A percentile compares a stretch with the other conserved stretches of the same genome.
Evolutionary conservation across 2,888 invertebrate genomes (phyloP).

Genomic region (Callinectes sapidus): DNA sequence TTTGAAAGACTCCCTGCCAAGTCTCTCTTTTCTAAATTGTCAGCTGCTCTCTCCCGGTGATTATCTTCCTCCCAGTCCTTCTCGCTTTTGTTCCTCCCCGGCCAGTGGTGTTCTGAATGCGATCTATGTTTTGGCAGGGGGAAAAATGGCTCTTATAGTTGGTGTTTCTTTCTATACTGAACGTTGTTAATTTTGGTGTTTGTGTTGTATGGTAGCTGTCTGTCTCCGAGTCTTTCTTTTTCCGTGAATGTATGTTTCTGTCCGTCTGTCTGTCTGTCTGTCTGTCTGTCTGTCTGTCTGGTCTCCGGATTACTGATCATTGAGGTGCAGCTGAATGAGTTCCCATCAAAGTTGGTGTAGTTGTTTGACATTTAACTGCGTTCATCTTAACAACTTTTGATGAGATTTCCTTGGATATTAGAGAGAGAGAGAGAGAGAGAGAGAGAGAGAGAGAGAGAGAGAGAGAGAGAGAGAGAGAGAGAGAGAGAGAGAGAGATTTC

Average conservation of each 20-base stretch:
- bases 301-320: neutral
- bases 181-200: neutral
- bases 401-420: constrained; percentile 33
- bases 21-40: constrained; percentile 26
- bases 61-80: neutral
- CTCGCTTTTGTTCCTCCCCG: neutral
- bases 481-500: constrained; percentile 21
- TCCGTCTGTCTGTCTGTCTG: neutral
- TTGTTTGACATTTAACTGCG: constrained; percentile 28
- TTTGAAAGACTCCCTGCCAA: constrained; percentile 8
- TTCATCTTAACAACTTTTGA: constrained; percentile 36
- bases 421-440: constrained; percentile 36
- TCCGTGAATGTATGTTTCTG: too few relatives aligned
- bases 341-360: constrained; percentile 24
- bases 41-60: neutral
- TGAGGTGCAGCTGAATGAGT: constrained; percentile 30
- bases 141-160: neutral
- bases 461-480: constrained; percentile 37
- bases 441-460: constrained; percentile 37
- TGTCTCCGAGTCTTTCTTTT: neutral
- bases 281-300: neutral
- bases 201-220: neutral
- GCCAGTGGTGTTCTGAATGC: neutral
- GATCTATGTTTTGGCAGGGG: neutral
- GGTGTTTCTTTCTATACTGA: neutral